phyloP scores from a whole-genome alignment of 2,797 vertebrate species.

The Gymnoscopelus microlampas region DNA sequence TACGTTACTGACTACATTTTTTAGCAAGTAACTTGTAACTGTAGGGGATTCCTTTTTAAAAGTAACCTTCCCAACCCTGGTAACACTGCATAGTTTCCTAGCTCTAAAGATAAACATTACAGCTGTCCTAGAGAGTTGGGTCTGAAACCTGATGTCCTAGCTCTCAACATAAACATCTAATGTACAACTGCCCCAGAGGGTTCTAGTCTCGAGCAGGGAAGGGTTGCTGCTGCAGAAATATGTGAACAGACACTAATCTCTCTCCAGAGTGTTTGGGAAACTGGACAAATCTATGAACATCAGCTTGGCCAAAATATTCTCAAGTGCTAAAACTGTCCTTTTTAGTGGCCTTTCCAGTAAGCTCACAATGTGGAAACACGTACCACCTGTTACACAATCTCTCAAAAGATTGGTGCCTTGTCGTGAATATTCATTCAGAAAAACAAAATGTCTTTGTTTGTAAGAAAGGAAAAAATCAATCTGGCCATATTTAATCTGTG shows the following conservation, averaged over 20 bases:
- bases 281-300: conserved; percentile 36
- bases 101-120: too few relatives aligned
- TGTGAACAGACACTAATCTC: conserved; percentile 20
- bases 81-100: too few relatives aligned
- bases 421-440: conserved; percentile 34
- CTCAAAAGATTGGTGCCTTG: conserved; percentile 22
- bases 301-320: conserved; percentile 29
- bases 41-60: too few relatives aligned
- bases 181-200: neutral
- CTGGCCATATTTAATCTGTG: conserved; percentile 37
- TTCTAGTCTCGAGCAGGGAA: conserved; percentile 1
- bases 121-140: too few relatives aligned
- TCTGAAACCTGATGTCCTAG: too few relatives aligned
- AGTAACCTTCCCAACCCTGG: too few relatives aligned
- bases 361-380: conserved; percentile 32
- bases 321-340: conserved; percentile 25
- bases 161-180: too few relatives aligned
- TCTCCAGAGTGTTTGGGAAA: conserved; percentile 44
- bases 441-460: conserved; percentile 27
- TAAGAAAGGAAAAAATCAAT: conserved; percentile 27
- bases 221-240: conserved; percentile 8
- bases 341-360: conserved; percentile 28
- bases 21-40: too few relatives aligned
- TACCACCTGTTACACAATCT: conserved; percentile 28
- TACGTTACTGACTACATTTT: too few relatives aligned